Evolutionary conservation across 1,140 invertebrate genomes (phyloP), one percentile per base, ranked within the genome.

Genomic region (Thalassaphorura encarpata): DNA sequence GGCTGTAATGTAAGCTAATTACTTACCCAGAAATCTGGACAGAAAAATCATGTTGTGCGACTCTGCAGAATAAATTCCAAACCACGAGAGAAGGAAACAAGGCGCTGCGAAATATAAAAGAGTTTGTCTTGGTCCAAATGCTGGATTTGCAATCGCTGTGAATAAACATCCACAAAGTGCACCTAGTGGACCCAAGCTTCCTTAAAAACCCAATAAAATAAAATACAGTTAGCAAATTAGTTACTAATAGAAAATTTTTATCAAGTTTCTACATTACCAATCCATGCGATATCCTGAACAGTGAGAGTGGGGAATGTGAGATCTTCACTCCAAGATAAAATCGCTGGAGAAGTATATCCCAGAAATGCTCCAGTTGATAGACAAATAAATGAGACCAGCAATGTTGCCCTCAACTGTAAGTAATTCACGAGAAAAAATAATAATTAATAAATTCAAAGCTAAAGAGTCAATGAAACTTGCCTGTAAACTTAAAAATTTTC

Each of bases 121-220:
- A 1, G 54, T 39, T 18, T 57, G 53, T 23, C 52, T 54, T 0
- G 58, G 57, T 19, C 61, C 61, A 23, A 63, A 28, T 27, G 39
- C n/a, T 24, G 46, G 33, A 0, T 60, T 21, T 2, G 54, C 48
- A 50, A 63, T 15, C 0, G 57, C 23, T 5, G 57, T 49, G 6
- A 54, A 5, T 16, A 63, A 45, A 54, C 57, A 54, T 39, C 61
- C 61, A 21, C 51, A 26, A 54, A 59, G 55, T 29, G 61, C 61
- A 6, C 61, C 61, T 3, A 63, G 33, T 4, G 61, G 61, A 24
- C 36, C 47, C 23, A 63, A 23, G 8, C 57, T 56, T 41, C 61
- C 61, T 63, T 26, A 52, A 43, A 54, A 18, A 4, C 23, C 2
- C n/a, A 27, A 43, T 3, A 16, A 13, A 6, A 16, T 40, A 28